Base-by-base conservation (phyloP, 2,888 invertebrate genomes). In the Deilephila elpenor region DNA sequence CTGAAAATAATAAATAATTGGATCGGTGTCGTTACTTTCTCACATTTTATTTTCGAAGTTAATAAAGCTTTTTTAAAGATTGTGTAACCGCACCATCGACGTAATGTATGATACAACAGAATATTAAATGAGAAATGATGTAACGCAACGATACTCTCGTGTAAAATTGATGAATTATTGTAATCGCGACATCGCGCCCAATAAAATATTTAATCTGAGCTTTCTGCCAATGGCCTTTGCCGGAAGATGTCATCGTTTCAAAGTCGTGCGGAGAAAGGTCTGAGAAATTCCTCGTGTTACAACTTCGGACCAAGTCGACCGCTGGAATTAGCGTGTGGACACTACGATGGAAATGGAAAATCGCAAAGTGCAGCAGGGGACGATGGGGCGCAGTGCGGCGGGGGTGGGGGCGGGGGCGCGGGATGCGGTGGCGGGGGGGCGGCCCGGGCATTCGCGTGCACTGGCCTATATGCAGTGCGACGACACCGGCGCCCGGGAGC, bases 391-490 rank as follows among this genome's bases (percentile, higher is more conserved):
- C 77, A 77, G 76, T 78, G 75, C 74, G 74, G 71, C 62, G 75
- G 74, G 72, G 74, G 74, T 74, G 80, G 75, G 74, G 74, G 71
- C 62, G 75, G 77, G 76, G 78, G 78, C 75, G 80, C 80, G 78
- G 75, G 82, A 83, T 86, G 74, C 74, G 80, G 77, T 75, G 71
- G 79, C 75, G 78, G 81, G 78, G 75, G 82, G 83, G 86, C 86
- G 85, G 86, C 78, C 79, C 89, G 93, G 93, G 89, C 91, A 92
- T 92, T 93, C 91, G 93, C 94, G 94, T 94, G 94, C 94, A 94
- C 90, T 94, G 94, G 92, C 94, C 94, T 94, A 94, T 94, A 94
- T 94, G 94, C 94, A 93, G 94, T 94, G 89, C 94, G 94, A 93
- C 94, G 94, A 94, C 94, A 88, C 86, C 93, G 91, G 87, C 91